A percentile compares a stretch with the other conserved stretches of the same genome.
Evolutionary conservation across 2,797 vertebrate species (phyloP).

Genomic region (Cryptoblepharus egeriae): DNA sequence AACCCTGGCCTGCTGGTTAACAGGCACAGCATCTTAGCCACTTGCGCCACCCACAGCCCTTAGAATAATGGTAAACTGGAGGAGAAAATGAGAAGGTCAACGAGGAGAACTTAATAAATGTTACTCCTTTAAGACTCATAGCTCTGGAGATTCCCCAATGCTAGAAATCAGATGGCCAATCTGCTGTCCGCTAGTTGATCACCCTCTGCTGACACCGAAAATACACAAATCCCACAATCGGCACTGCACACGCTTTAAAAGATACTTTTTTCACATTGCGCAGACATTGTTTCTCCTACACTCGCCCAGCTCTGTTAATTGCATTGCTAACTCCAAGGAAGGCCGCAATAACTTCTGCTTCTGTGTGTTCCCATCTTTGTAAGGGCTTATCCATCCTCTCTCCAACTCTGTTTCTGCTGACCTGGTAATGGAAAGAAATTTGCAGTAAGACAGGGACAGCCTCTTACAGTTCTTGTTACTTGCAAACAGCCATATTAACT

Average conservation of each 20-base stretch:
- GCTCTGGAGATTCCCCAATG: not conserved
- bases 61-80: not conserved
- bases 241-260: not conserved
- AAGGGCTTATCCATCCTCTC: not conserved
- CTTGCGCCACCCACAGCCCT: too few relatives aligned
- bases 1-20: too few relatives aligned
- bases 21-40: too few relatives aligned
- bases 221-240: conserved; percentile 8
- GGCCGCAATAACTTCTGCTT: conserved; percentile 14
- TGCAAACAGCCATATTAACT: not conserved
- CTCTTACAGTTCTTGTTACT: not conserved
- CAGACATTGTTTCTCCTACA: conserved; percentile 5
- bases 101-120: not conserved
- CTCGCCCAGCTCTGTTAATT: conserved; percentile 20
- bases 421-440: conserved; percentile 24
- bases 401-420: not conserved
- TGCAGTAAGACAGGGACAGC: not conserved
- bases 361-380: conserved; percentile 6
- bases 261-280: conserved; percentile 14
- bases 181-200: conserved; percentile 2
- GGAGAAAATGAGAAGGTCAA: not conserved
- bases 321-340: conserved; percentile 17
- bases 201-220: conserved; percentile 1
- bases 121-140: too few relatives aligned
- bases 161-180: not conserved